Evolutionary conservation across 2,797 vertebrate species (phyloP).

Genomic region (Pelobates cultripes): DNA sequence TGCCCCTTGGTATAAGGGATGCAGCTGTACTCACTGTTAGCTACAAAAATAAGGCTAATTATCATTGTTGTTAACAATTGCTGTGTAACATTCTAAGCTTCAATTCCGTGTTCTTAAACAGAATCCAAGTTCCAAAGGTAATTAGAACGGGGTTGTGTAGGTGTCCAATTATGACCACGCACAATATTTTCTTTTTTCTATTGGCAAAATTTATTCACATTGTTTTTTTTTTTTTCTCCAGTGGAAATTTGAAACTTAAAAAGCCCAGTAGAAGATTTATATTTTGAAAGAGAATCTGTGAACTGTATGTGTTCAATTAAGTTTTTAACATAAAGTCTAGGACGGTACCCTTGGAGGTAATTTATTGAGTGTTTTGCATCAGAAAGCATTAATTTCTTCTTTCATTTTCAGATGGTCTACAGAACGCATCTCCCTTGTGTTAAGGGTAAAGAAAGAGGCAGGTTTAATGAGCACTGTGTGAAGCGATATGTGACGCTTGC

Average conservation of each 20-base stretch:
- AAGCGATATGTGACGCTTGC: slow-evolving; percentile 48
- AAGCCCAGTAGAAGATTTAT: not conserved
- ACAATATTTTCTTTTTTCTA: too few species aligned
- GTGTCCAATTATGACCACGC: not conserved
- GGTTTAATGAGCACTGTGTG: slow-evolving; percentile 49
- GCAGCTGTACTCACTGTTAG: too few species aligned
- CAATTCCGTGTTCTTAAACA: too few species aligned
- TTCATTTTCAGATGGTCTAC: slow-evolving; percentile 27
- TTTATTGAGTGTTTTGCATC: slow-evolving; percentile 53
- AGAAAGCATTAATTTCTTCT: slow-evolving; percentile 45
- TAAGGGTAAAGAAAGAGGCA: slow-evolving; percentile 34
- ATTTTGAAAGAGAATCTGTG: slow-evolving; percentile 18
- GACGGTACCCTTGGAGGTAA: slow-evolving; percentile 23
- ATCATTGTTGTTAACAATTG: too few species aligned
- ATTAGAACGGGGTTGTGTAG: not conserved
- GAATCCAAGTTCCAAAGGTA: not conserved
- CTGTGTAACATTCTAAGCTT: too few species aligned
- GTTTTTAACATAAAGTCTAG: slow-evolving; percentile 14
- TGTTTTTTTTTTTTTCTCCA: not conserved
- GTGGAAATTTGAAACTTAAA: not conserved
- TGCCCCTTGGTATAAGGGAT: too few species aligned
- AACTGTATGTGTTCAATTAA: slow-evolving; percentile 41
- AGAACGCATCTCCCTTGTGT: slow-evolving; percentile 39
- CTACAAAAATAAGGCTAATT: too few species aligned
- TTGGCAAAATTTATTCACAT: not conserved